Conservation (phyloP, 64 coral and sea anemone species). For the Stichodactyla mertensii region DNA sequence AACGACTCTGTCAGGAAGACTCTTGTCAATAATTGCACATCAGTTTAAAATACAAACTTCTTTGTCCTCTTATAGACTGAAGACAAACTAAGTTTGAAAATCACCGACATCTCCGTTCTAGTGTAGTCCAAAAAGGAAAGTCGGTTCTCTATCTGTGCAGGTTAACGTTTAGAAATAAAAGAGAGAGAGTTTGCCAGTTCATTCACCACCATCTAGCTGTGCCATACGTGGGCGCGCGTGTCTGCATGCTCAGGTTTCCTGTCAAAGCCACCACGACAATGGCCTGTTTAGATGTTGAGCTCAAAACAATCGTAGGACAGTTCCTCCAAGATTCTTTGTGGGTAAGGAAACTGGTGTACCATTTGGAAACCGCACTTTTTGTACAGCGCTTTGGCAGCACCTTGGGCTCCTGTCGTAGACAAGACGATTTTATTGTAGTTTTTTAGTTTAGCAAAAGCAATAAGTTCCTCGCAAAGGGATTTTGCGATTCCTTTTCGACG, state of each 20-base stretch:
- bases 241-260: neutral
- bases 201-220: neutral
- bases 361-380: slow-evolving; percentile 46
- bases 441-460: slow-evolving; percentile 43
- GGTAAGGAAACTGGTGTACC: slow-evolving; percentile 37
- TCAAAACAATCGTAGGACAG: slow-evolving; percentile 41
- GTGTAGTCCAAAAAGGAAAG: neutral
- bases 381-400: slow-evolving; percentile 55
- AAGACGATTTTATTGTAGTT: slow-evolving; percentile 56
- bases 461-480: slow-evolving; percentile 34
- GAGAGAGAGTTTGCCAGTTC: neutral
- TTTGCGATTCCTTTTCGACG: slow-evolving; percentile 65
- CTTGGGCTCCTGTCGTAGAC: slow-evolving; percentile 49
- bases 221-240: neutral
- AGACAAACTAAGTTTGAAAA: slow-evolving; percentile 1
- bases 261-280: neutral
- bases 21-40: too few relatives aligned
- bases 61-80: neutral
- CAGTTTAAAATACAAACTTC: neutral
- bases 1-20: too few relatives aligned
- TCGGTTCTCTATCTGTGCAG: too few relatives aligned
- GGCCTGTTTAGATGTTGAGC: slow-evolving; percentile 10
- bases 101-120: neutral
- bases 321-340: slow-evolving; percentile 47
- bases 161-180: too few relatives aligned